These are phyloP conservation scores for Gastrophryne carolinensis DNA, from an alignment of 2,797 vertebrate genomes.

Conservation along the genomic window DNA sequence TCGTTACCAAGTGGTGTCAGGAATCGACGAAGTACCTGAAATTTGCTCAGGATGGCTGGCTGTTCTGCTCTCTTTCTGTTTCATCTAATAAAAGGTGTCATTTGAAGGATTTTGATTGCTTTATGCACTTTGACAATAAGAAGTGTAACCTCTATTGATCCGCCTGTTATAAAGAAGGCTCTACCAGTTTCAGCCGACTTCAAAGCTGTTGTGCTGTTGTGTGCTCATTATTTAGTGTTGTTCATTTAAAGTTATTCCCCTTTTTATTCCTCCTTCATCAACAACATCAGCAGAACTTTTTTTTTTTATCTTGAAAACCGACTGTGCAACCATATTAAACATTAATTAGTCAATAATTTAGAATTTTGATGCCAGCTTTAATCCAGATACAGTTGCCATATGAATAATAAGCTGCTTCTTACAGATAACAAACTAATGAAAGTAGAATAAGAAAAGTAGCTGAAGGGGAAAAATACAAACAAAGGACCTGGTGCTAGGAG, in stretches of 20 bases:
- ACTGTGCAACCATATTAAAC: slow-evolving; percentile 14
- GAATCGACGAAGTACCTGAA: background rate
- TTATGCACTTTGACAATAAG: slow-evolving; percentile 42
- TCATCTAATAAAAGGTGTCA: slow-evolving; percentile 45
- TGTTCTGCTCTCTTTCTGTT: slow-evolving; percentile 45
- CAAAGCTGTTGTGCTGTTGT: slow-evolving; percentile 2
- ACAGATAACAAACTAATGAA: slow-evolving; percentile 20
- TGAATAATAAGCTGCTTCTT: slow-evolving; percentile 13
- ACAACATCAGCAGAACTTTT: background rate
- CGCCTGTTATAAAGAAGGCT: slow-evolving; percentile 24
- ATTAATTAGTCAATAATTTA: slow-evolving; percentile 27
- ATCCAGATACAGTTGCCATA: background rate
- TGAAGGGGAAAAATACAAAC: background rate
- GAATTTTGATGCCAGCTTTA: slow-evolving; percentile 22
- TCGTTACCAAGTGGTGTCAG: slow-evolving; percentile 29
- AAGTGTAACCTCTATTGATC: slow-evolving; percentile 45
- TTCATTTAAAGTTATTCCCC: background rate
- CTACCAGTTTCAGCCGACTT: slow-evolving; percentile 7
- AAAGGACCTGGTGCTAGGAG: background rate
- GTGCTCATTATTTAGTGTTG: background rate
- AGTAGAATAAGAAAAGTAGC: background rate
- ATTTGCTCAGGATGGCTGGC: slow-evolving; percentile 17
- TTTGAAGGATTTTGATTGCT: slow-evolving; percentile 44
- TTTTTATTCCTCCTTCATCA: background rate
- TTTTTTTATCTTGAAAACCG: background rate